phyloP scores from a whole-genome alignment of 1,140 invertebrate genomes.

The Drosophila parvula region DNA sequence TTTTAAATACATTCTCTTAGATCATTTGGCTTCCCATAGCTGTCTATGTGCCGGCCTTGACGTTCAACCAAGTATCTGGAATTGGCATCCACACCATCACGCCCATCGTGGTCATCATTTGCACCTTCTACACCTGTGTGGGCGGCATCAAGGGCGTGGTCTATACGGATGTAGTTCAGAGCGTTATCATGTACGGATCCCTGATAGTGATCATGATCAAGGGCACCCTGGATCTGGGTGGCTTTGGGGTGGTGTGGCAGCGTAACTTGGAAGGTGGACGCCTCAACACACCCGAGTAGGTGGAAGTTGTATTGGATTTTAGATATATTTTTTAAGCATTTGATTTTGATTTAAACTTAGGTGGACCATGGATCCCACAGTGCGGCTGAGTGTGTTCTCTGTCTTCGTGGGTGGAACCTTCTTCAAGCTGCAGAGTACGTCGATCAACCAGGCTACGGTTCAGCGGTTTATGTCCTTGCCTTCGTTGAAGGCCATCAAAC shows the following conservation, averaged over 20 bases:
- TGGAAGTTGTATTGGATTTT: not conserved
- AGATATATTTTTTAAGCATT: not conserved
- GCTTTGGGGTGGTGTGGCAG: slow-evolving; percentile 89
- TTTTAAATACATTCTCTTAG: slow-evolving; percentile 15
- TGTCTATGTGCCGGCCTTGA: slow-evolving; percentile 93
- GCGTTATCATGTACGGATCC: slow-evolving; percentile 92
- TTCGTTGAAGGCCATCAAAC: slow-evolving; percentile 58
- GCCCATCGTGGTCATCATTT: slow-evolving; percentile 92
- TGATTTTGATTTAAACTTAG: slow-evolving; percentile 82
- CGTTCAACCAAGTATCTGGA: slow-evolving; percentile 93
- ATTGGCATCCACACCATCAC: slow-evolving; percentile 92
- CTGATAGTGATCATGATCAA: slow-evolving; percentile 92
- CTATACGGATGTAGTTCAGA: slow-evolving; percentile 96
- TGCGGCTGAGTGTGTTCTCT: slow-evolving; percentile 90
- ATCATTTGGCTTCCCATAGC: slow-evolving; percentile 89
- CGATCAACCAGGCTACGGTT: slow-evolving; percentile 92
- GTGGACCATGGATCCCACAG: slow-evolving; percentile 88
- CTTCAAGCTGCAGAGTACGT: slow-evolving; percentile 93
- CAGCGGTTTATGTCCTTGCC: slow-evolving; percentile 89
- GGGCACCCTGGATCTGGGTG: slow-evolving; percentile 92
- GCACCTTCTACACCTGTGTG: slow-evolving; percentile 96
- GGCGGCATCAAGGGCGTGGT: slow-evolving; percentile 97
- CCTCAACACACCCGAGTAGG: slow-evolving; percentile 91
- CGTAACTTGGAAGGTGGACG: slow-evolving; percentile 89
- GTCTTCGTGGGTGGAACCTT: slow-evolving; percentile 92